These are phyloP conservation scores for Byasa hedistus DNA, from an alignment of 2,888 invertebrate species.

Conservation along the genomic window DNA sequence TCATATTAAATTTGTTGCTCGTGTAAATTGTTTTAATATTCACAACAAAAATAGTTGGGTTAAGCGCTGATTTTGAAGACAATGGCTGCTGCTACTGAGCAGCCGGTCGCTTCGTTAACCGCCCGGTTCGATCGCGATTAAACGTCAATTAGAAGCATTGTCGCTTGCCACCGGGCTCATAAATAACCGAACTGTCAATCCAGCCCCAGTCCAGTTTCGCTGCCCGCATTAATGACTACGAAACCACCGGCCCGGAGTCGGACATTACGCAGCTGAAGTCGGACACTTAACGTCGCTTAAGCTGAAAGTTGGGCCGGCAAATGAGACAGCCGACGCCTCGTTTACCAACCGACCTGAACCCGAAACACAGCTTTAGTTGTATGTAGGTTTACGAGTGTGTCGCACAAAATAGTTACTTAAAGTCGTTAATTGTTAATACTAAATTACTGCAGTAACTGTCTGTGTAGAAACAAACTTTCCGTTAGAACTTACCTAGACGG, in stretches of 20 bases:
- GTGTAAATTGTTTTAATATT: background rate
- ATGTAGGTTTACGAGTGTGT: background rate
- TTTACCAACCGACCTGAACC: conserved; percentile 30
- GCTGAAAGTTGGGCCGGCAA: conserved; percentile 30
- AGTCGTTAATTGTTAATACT: too few relatives aligned
- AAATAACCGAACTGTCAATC: conserved; percentile 60
- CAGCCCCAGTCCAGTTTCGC: conserved; percentile 45
- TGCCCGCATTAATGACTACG: conserved; percentile 46
- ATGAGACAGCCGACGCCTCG: conserved; percentile 39
- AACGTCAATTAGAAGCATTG: conserved; percentile 73
- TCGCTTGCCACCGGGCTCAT: conserved; percentile 57
- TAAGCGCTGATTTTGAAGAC: conserved; percentile 10
- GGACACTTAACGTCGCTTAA: conserved; percentile 29
- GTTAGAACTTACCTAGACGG: too few relatives aligned
- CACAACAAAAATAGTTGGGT: conserved; percentile 12
- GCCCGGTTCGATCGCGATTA: conserved; percentile 56
- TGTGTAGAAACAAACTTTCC: too few relatives aligned
- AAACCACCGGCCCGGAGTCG: conserved; percentile 36
- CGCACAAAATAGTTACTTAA: background rate
- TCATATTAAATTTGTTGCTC: background rate
- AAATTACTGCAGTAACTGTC: too few relatives aligned
- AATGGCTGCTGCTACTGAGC: conserved; percentile 31
- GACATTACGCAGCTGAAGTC: conserved; percentile 21
- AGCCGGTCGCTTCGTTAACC: conserved; percentile 58
- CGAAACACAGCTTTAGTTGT: background rate